These are phyloP conservation scores for Mungos mungo DNA, from an alignment of 2,113 vertebrate species.

Conservation along the genomic window DNA sequence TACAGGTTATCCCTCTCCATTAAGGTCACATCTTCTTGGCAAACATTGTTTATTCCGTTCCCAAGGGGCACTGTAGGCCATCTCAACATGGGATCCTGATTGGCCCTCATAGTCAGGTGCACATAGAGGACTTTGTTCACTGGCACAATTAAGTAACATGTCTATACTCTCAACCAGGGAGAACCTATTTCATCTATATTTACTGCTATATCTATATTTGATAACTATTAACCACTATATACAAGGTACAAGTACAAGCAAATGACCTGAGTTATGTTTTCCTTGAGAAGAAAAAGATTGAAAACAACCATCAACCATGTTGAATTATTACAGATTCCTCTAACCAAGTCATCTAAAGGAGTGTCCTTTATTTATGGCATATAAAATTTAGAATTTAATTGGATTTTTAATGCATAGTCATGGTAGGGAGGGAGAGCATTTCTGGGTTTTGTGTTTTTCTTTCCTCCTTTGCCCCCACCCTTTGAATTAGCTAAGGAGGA, in stretches of 20 bases:
- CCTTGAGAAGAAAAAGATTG: not conserved
- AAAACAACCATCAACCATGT: not conserved
- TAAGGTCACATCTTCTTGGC: not conserved
- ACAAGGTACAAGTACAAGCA: not conserved
- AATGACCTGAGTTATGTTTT: not conserved
- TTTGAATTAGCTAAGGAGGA: not conserved
- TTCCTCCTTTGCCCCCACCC: not conserved
- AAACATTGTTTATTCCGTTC: not conserved
- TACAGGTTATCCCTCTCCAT: not conserved
- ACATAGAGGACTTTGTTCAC: not conserved
- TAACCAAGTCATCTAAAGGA: not conserved
- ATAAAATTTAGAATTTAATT: not conserved
- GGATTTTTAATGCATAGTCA: not conserved
- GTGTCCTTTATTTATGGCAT: not conserved
- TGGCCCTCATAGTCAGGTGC: not conserved
- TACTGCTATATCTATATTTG: not conserved
- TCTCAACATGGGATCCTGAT: not conserved
- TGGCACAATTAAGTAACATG: not conserved
- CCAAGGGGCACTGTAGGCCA: not conserved
- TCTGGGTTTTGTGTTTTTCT: not conserved
- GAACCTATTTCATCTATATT: not conserved
- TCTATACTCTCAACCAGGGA: not conserved
- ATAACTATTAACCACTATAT: not conserved
- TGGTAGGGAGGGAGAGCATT: not conserved
- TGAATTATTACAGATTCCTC: not conserved